Evolutionary conservation across 2,113 vertebrate species (phyloP).

Genomic region (Cyphomyrus discorhynchus): DNA sequence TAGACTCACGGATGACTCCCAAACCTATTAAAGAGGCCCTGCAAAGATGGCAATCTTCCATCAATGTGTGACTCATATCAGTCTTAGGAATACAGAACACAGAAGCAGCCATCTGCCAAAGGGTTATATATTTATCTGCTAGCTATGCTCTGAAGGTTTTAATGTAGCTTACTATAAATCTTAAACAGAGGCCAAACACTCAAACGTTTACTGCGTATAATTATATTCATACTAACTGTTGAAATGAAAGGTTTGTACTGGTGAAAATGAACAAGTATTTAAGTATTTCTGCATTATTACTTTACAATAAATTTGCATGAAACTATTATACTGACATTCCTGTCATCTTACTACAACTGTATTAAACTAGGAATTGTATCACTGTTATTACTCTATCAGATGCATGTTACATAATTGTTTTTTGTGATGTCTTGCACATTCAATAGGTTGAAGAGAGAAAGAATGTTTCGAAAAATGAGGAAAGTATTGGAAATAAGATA

Average conservation of each 20-base stretch:
- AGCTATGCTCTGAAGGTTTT: not conserved
- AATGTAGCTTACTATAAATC: not conserved
- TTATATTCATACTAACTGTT: not conserved
- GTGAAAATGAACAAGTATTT: not conserved
- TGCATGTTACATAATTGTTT: not conserved
- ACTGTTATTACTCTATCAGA: not conserved
- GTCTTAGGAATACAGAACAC: not conserved
- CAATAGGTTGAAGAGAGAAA: no score
- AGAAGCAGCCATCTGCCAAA: not conserved
- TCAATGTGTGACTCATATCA: not conserved
- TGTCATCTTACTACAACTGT: not conserved
- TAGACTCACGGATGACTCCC: not conserved
- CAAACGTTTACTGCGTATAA: not conserved
- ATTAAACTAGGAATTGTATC: not conserved
- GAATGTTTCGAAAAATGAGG: not conserved
- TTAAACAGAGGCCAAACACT: not conserved
- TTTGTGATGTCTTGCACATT: no score
- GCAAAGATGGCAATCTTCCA: not conserved
- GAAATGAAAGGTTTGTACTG: not conserved
- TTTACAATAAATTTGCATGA: not conserved
- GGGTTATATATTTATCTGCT: not conserved
- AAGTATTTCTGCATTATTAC: not conserved
- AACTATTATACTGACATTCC: not conserved
- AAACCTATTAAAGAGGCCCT: not conserved
- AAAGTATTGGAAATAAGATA: not conserved